phyloP scores from a whole-genome alignment of 2,113 vertebrate species.

The Ploceus nigricollis region DNA sequence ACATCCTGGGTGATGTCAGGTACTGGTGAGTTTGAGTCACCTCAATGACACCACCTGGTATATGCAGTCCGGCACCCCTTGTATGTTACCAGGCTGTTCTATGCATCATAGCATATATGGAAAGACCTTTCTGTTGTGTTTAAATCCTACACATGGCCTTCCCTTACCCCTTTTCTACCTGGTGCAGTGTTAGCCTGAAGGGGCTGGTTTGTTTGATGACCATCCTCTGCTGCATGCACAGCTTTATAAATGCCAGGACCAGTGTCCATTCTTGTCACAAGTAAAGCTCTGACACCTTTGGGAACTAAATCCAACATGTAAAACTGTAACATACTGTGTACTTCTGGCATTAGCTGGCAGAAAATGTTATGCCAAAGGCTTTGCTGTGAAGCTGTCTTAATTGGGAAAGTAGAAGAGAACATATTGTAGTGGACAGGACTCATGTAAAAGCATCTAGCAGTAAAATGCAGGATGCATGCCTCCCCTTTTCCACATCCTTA shows the following conservation, averaged over 20 bases:
- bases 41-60: fast-evolving
- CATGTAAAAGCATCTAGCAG: background rate
- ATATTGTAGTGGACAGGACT: background rate
- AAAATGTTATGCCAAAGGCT: background rate
- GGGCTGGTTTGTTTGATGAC: background rate
- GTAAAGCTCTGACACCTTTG: background rate
- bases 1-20: background rate
- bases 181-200: background rate
- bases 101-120: fast-evolving
- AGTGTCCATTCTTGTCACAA: background rate
- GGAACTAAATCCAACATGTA: background rate
- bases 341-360: background rate
- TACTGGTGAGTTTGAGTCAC: background rate
- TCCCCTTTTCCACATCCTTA: background rate
- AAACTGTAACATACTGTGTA: background rate
- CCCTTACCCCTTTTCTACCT: background rate
- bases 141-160: background rate
- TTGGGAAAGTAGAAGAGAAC: background rate
- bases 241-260: background rate
- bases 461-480: background rate
- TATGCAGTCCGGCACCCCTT: background rate
- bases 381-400: background rate
- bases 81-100: background rate
- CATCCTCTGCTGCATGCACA: background rate
- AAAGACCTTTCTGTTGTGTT: background rate